Conservation (phyloP, 2,888 invertebrate genomes). For the Masnerella sp. region DNA sequence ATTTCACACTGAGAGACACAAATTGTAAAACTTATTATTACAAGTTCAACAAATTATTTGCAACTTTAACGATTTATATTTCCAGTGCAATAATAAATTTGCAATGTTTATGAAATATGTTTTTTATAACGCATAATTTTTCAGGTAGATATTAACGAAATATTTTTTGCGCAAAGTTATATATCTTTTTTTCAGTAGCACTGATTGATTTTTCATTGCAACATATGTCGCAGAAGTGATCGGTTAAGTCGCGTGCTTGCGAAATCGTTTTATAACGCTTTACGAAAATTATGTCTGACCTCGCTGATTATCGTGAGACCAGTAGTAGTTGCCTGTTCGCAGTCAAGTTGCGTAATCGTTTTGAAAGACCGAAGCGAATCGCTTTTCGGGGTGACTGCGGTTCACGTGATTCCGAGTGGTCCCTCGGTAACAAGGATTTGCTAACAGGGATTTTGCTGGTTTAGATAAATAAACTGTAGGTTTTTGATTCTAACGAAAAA, state of each 20-base stretch:
- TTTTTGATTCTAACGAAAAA: too few species aligned
- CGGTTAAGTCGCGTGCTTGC: background rate
- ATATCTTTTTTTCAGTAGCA: too few species aligned
- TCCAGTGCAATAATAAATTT: too few species aligned
- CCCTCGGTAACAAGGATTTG: background rate
- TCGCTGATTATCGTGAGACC: slow-evolving; percentile 75
- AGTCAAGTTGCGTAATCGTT: slow-evolving; percentile 73
- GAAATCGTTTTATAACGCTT: slow-evolving; percentile 53
- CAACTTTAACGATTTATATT: too few species aligned
- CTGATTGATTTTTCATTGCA: too few species aligned
- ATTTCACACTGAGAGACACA: too few species aligned
- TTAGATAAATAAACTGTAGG: slow-evolving; percentile 16
- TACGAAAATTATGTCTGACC: slow-evolving; percentile 30
- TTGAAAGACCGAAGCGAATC: slow-evolving; percentile 72
- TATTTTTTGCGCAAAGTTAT: too few species aligned
- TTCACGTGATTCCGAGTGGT: slow-evolving; percentile 17
- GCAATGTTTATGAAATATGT: too few species aligned
- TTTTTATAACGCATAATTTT: too few species aligned
- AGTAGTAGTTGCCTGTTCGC: slow-evolving; percentile 74
- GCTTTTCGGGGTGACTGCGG: slow-evolving; percentile 27
- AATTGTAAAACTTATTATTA: too few species aligned
- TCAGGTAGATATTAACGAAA: too few species aligned
- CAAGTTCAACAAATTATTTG: too few species aligned
- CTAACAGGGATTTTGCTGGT: slow-evolving; percentile 9
- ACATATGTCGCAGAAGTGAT: slow-evolving; percentile 38